Evolutionary conservation across 2,113 vertebrate species (phyloP), one percentile per base, ranked within the genome.

Genomic region (Callospermophilus lateralis): DNA sequence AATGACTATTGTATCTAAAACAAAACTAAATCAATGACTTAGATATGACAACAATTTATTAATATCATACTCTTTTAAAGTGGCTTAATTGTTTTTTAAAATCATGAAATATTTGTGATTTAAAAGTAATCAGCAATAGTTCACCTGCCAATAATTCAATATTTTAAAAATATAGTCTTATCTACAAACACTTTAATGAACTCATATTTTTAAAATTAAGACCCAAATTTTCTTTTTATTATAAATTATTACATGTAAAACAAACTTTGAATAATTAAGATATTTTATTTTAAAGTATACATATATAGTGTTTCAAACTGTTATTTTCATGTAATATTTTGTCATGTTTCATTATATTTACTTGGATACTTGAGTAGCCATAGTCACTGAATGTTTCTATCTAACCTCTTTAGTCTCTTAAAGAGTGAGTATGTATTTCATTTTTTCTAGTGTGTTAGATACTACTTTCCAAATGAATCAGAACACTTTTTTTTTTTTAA

Each of bases 121-220:
- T 96, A 12, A 86, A 81, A 73, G 53, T 70, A 45, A 89, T 0
- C 73, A 85, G 55, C 91, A 93, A 65, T 58, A 5, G 37, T n/a
- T 28, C 7, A 83, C 1, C 22, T 12, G 93, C 70, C 2, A 93
- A 96, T 84, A 22, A 30, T 30, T 15, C 42, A 78, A 34, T 72
- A 91, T 86, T 93, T 95, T 93, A 26, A 79, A 80, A 90, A 90
- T 0, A 0, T 84, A 97, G 13, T 79, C 32, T 79, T 86, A 94
- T 92, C 80, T 34, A 58, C 58, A 90, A 77, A 92, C 15, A 95
- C 63, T 86, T 97, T 88, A 96, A 97, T 92, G 17, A 76, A 94
- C 37, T 2, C 32, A 90, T 13, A 96, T 87, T 91, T 92, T 81
- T 26, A 68, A 90, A 80, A 78, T 81, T 94, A 95, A 98, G 98